Conservation (phyloP, 1,140 invertebrate species). For the Drosophila oshimai region DNA sequence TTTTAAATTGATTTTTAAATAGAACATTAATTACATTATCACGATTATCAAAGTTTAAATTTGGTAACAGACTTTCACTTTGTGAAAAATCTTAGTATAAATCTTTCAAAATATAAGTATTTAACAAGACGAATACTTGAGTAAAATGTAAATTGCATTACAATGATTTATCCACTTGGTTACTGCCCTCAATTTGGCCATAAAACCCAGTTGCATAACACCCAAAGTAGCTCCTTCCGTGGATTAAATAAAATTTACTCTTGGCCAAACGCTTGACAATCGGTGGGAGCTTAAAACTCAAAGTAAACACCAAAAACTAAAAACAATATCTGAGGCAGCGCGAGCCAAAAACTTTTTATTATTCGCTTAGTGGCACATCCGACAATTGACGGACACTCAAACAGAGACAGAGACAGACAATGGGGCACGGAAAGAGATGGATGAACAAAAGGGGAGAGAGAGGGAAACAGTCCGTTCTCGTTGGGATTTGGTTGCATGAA, state of each 20-base stretch:
- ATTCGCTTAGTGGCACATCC: constrained; percentile 40
- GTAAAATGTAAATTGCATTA: too few species aligned
- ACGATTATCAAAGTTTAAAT: too few species aligned
- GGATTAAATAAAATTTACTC: constrained; percentile 26
- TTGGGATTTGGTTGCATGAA: constrained; percentile 34
- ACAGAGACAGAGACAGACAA: neutral
- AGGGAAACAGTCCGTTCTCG: constrained; percentile 17
- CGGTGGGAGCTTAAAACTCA: constrained; percentile 7
- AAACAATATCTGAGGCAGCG: constrained; percentile 33
- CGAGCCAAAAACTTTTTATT: constrained; percentile 51
- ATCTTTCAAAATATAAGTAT: too few species aligned
- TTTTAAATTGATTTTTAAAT: too few species aligned
- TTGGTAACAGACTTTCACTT: too few species aligned
- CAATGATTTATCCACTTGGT: neutral
- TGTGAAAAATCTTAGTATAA: too few species aligned
- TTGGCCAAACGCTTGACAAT: constrained; percentile 11
- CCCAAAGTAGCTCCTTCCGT: neutral
- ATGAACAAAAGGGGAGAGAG: neutral
- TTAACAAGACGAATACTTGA: too few species aligned
- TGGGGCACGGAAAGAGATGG: constrained; percentile 9
- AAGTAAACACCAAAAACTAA: constrained; percentile 59
- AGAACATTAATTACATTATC: too few species aligned
- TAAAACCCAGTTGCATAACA: constrained; percentile 20
- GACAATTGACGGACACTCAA: constrained; percentile 27
- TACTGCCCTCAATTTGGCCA: neutral